phyloP scores from a whole-genome alignment of 2,113 vertebrate genomes.

The Toxotes chatareus region DNA sequence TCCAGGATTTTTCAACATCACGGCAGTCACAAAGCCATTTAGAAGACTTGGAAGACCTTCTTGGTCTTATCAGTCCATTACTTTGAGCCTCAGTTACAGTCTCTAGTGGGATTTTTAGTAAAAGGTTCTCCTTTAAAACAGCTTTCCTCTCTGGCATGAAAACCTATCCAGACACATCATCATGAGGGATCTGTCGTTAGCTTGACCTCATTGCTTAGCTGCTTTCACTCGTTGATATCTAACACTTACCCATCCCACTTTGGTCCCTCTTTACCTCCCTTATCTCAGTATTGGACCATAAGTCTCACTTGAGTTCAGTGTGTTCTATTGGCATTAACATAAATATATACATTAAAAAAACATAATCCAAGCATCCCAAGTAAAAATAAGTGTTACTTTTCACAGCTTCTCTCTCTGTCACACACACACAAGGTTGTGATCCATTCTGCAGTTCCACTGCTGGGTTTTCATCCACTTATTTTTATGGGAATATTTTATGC shows the following conservation, averaged over 20 bases:
- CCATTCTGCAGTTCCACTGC: not conserved
- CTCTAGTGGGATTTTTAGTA: constrained; percentile 22
- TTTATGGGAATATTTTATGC: constrained; percentile 21
- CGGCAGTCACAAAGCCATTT: not conserved
- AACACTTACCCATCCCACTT: not conserved
- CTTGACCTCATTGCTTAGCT: constrained; percentile 37
- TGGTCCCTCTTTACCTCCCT: constrained; percentile 12
- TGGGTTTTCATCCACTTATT: constrained; percentile 25
- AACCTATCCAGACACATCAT: constrained; percentile 55
- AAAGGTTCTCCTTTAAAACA: constrained; percentile 33
- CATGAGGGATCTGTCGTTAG: constrained; percentile 46
- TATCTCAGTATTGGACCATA: constrained; percentile 2
- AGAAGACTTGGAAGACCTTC: constrained; percentile 26
- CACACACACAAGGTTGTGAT: not conserved
- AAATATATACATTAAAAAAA: not conserved
- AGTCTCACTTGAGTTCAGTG: not conserved
- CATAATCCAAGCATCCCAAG: not conserved
- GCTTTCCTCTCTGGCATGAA: constrained; percentile 54
- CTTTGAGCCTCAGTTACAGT: constrained; percentile 35
- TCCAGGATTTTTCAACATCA: constrained; percentile 34
- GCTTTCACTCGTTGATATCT: constrained; percentile 49
- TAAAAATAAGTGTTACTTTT: constrained; percentile 35
- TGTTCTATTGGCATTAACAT: constrained; percentile 1
- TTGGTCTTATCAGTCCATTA: constrained; percentile 54
- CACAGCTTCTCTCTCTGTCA: constrained; percentile 11